Base-by-base conservation (phyloP, 2,888 invertebrate species). In the Phasia obesa region DNA sequence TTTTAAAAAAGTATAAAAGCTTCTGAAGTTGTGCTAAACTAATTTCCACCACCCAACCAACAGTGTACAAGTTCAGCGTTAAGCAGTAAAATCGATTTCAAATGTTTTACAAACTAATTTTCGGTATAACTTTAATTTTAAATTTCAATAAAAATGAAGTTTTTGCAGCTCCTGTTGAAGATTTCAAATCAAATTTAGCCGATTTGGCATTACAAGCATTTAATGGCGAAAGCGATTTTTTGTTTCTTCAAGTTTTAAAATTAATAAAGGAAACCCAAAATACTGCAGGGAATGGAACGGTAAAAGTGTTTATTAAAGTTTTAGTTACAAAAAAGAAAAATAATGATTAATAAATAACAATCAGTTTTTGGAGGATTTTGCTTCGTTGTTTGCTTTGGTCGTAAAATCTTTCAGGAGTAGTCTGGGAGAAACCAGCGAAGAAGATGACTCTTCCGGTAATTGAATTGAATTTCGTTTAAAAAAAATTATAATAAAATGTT, bases 41-140 rank as follows among this genome's bases (percentile, higher is more conserved):
- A 19, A n/a, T 53, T 47, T 47, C n/a, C 9, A 55, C 1, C 25
- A 38, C 35, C n/a, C 9, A 55, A 1, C 25, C 9, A n/a, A 7
- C 25, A 35, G 60, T 62, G 35, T 47, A 42, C 2, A 19, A 38
- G 7, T 21, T 25, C 25, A 35, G 13, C 15, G 1, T 44, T 23
- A n/a, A 69, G 17, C 35, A 27, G 5, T n/a, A 9, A 64, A 9
- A 38, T 44, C 51, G 6, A 7, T 38, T 53, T 5, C 15, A 62
- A 77, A 77, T 77, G 77, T 47, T 47, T 25, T n/a, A 2, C 19
- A 53, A 44, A 53, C 2, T 69, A 27, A 15, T 31, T 21, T 4
- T 62, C 13, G 35, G 17, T 35, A 2, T 25, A n/a, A 9, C 38
- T 25, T 35, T 70, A 5, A 9, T 35, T 5, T 62, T 51, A 15